Percentiles rank a stretch among this genome's conserved stretches.
Conservation (phyloP, 2,113 vertebrate genomes). For the Etia nguti region DNA sequence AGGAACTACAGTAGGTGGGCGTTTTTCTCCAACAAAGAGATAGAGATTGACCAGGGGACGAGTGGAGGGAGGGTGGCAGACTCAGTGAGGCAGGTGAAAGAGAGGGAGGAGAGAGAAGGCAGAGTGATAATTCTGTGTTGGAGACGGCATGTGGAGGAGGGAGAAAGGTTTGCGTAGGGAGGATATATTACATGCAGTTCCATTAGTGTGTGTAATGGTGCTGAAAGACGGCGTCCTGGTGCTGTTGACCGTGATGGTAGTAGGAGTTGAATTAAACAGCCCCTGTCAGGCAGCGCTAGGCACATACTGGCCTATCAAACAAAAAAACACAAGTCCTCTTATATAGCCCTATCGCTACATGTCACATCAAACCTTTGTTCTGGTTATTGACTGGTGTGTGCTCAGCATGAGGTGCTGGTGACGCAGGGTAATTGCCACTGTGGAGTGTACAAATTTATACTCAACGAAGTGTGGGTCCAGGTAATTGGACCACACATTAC, state of each 20-base stretch:
- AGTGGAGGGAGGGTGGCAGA: background rate
- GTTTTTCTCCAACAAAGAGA: constrained; percentile 16
- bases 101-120: background rate
- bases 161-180: constrained; percentile 35
- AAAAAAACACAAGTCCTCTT: background rate
- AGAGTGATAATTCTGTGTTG: constrained; percentile 16
- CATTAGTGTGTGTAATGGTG: constrained; percentile 66
- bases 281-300: constrained; percentile 15
- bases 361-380: constrained; percentile 5
- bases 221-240: constrained; percentile 53
- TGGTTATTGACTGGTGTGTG: background rate
- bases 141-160: background rate
- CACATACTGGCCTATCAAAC: constrained; percentile 11
- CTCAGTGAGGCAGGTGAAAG: constrained; percentile 13
- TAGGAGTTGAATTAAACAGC: constrained; percentile 55
- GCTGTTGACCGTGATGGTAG: constrained; percentile 42
- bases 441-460: background rate
- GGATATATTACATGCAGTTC: constrained; percentile 55
- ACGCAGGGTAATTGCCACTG: background rate
- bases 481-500: constrained; percentile 15
- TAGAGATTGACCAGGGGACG: background rate
- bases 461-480: background rate
- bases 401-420: background rate
- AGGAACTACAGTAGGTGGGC: constrained; percentile 35
- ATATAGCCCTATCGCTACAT: background rate